phyloP scores from a whole-genome alignment of 2,797 vertebrate species.

The Pelochelys cantorii region DNA sequence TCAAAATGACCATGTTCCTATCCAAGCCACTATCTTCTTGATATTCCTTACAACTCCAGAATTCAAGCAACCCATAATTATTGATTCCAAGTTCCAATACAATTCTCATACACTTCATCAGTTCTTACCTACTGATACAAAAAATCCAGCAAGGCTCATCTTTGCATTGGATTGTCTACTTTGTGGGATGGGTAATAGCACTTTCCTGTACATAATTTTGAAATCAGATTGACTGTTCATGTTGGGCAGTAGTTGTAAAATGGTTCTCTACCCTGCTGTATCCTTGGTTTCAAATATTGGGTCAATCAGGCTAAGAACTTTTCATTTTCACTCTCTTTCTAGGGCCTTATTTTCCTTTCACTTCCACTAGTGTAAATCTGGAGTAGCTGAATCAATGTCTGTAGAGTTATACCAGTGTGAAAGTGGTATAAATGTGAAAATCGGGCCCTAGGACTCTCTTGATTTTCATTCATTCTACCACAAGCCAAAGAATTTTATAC shows the following conservation, averaged over 20 bases:
- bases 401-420: neutral
- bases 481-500: neutral
- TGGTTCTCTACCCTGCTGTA: neutral
- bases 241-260: neutral
- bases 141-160: neutral
- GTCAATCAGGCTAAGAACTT: neutral
- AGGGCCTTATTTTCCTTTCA: neutral
- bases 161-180: neutral
- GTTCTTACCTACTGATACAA: neutral
- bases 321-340: neutral
- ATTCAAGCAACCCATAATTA: neutral
- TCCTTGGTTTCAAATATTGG: neutral
- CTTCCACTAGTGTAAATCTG: neutral
- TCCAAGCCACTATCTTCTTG: neutral
- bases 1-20: neutral
- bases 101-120: neutral
- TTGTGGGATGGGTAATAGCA: neutral
- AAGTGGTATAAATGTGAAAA: neutral
- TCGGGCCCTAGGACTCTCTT: neutral
- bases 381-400: neutral
- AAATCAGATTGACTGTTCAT: neutral
- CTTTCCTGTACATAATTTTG: conserved; percentile 25
- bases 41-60: neutral
- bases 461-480: neutral
- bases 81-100: neutral